Evolutionary conservation across 92 coral and sea anemone genomes (phyloP).

Genomic region (Nematostella vectensis): DNA sequence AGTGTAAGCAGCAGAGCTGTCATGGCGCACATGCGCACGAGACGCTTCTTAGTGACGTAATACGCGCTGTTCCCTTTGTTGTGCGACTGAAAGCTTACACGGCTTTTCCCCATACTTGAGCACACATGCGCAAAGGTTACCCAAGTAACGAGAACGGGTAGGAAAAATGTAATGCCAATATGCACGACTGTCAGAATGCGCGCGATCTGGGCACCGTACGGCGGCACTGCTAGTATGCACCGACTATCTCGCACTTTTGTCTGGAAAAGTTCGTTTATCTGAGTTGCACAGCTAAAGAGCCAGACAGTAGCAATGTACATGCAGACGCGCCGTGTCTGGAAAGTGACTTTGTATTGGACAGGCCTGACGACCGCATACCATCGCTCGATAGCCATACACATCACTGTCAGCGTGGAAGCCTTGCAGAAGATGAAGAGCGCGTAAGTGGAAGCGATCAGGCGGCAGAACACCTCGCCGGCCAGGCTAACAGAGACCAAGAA

Average conservation of each 20-base stretch:
- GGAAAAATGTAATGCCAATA: slow-evolving; percentile 45
- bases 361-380: slow-evolving; percentile 80
- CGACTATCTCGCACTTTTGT: slow-evolving; percentile 19
- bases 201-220: slow-evolving; percentile 24
- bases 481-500: slow-evolving; percentile 27
- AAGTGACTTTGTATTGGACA: slow-evolving; percentile 42
- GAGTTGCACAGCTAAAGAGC: slow-evolving; percentile 46
- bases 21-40: slow-evolving; percentile 63
- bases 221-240: slow-evolving; percentile 22
- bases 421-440: slow-evolving; percentile 58
- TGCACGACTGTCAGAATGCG: slow-evolving; percentile 39
- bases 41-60: slow-evolving; percentile 42
- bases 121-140: slow-evolving; percentile 58
- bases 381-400: slow-evolving; percentile 77
- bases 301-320: slow-evolving; percentile 38
- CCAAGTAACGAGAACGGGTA: slow-evolving; percentile 70
- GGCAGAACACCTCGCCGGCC: slow-evolving; percentile 54
- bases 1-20: slow-evolving; percentile 65
- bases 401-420: slow-evolving; percentile 60
- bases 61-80: slow-evolving; percentile 5
- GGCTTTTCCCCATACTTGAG: slow-evolving; percentile 39
- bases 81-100: slow-evolving; percentile 24
- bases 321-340: slow-evolving; percentile 35
- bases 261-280: slow-evolving; percentile 44
- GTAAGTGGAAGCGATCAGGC: slow-evolving; percentile 56